phyloP scores from a whole-genome alignment of 2,113 vertebrate species.

The Carollia perspicillata region DNA sequence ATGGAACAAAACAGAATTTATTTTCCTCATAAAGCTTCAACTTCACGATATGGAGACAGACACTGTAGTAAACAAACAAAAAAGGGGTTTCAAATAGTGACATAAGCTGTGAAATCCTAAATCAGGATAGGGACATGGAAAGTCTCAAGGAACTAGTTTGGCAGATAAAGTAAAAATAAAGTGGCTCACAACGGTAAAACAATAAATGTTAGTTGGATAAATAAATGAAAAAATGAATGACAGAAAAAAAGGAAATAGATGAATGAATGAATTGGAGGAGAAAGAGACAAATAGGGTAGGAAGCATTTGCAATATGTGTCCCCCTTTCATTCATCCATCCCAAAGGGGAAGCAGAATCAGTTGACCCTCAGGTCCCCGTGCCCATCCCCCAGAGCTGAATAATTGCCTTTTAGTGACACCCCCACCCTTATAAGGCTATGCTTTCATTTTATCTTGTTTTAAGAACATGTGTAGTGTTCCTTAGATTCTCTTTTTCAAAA shows the following conservation, averaged over 20 bases:
- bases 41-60: background rate
- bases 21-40: background rate
- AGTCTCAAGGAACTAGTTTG: background rate
- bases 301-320: background rate
- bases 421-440: background rate
- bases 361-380: background rate
- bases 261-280: background rate
- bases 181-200: background rate
- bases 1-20: background rate
- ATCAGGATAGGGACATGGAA: background rate
- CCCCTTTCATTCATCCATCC: background rate
- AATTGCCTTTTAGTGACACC: background rate
- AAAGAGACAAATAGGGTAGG: background rate
- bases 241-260: background rate
- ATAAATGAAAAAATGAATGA: background rate
- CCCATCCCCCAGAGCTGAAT: background rate
- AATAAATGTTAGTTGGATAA: background rate
- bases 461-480: background rate
- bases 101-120: background rate
- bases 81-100: background rate
- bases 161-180: background rate
- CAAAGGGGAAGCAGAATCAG: background rate
- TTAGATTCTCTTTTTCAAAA: background rate
- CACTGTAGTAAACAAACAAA: background rate
- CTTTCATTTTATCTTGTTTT: background rate